Percentiles rank a stretch among this genome's conserved stretches.
Evolutionary conservation across 1,140 invertebrate species (phyloP).

Genomic region (Penaeus chinensis): DNA sequence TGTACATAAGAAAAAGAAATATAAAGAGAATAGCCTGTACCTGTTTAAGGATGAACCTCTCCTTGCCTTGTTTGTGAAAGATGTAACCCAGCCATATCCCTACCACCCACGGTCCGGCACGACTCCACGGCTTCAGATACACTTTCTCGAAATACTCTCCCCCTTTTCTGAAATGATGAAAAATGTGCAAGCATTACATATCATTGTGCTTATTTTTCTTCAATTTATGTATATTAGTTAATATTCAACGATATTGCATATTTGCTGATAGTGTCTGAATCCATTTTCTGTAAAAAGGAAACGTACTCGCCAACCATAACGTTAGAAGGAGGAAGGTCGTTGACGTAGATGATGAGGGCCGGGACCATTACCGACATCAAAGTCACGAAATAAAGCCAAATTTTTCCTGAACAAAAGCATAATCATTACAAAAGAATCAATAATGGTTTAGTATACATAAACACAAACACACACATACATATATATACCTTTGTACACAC

Average conservation of each 20-base stretch:
- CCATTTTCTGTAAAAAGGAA: too few relatives aligned
- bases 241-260: too few relatives aligned
- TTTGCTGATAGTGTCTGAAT: too few relatives aligned
- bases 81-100: constrained; percentile 36
- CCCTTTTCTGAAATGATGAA: background rate
- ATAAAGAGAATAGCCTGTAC: background rate
- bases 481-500: too few relatives aligned
- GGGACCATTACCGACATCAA: background rate
- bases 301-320: too few relatives aligned
- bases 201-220: too few relatives aligned
- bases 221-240: too few relatives aligned
- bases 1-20: background rate
- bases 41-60: background rate
- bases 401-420: background rate
- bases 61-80: constrained; percentile 10
- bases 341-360: background rate
- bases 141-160: background rate
- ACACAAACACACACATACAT: too few relatives aligned
- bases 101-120: constrained; percentile 37
- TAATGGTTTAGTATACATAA: too few relatives aligned
- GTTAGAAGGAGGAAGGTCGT: background rate
- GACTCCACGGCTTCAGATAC: constrained; percentile 13
- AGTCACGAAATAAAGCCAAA: background rate
- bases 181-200: too few relatives aligned
- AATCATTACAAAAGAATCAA: too few relatives aligned